Percentiles rank a stretch among this genome's conserved stretches.
These are phyloP conservation scores for Morpho achilles DNA, from an alignment of 2,888 invertebrate genomes.

Conservation along the genomic window DNA sequence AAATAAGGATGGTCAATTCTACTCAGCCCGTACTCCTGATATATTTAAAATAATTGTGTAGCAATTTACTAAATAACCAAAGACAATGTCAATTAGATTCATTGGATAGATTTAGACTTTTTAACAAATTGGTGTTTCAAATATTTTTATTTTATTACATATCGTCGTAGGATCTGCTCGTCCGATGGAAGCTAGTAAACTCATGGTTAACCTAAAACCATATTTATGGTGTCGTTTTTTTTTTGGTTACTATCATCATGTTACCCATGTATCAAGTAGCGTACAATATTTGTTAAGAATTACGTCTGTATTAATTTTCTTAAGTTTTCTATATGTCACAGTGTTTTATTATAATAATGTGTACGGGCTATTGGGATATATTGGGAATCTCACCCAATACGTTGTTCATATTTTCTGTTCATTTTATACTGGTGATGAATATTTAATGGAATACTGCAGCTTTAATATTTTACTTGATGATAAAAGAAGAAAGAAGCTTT, in stretches of 20 bases:
- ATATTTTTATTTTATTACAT: too few species aligned
- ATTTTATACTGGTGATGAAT: constrained; percentile 6
- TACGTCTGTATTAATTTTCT: not conserved
- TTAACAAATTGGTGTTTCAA: too few species aligned
- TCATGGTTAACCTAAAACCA: constrained; percentile 1
- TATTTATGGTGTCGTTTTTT: constrained; percentile 5
- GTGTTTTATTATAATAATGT: not conserved
- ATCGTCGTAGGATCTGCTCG: too few species aligned
- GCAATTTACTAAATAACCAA: too few species aligned
- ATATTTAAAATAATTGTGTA: too few species aligned
- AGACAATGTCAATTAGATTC: too few species aligned
- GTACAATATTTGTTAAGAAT: not conserved
- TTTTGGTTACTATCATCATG: constrained; percentile 9
- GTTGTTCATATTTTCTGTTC: not conserved
- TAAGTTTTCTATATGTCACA: not conserved
- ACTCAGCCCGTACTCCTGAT: too few species aligned
- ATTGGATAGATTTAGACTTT: too few species aligned
- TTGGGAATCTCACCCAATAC: not conserved
- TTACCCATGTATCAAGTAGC: not conserved
- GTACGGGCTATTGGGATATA: not conserved
- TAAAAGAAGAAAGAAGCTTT: not conserved
- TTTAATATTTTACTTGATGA: constrained; percentile 2
- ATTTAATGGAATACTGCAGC: constrained; percentile 4
- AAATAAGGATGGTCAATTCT: too few species aligned
- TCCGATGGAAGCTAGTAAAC: too few species aligned